Evolutionary conservation across 2,888 invertebrate species (phyloP).

Genomic region (Phyto melanocephala): DNA sequence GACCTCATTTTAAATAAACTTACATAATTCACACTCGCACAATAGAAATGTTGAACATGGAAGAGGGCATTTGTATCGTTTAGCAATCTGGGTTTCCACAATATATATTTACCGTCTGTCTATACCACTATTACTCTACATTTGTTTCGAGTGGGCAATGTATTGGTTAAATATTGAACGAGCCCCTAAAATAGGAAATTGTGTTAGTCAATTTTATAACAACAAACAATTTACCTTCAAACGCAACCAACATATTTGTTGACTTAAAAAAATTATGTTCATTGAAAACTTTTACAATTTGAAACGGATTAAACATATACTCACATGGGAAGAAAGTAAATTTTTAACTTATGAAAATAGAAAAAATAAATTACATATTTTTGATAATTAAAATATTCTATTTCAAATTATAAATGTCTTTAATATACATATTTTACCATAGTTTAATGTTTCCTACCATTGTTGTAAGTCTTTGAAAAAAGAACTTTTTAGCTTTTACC

Average conservation of each 20-base stretch:
- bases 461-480: conserved; percentile 6
- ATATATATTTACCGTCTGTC: conserved; percentile 13
- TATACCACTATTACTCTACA: conserved; percentile 23
- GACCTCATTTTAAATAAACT: conserved; percentile 44
- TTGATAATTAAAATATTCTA: background rate
- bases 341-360: too few species aligned
- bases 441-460: conserved; percentile 11
- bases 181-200: conserved; percentile 68
- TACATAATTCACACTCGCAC: conserved; percentile 38
- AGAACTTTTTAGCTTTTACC: conserved; percentile 20
- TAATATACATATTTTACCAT: conserved; percentile 21
- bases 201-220: conserved; percentile 59
- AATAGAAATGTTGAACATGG: conserved; percentile 26
- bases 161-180: conserved; percentile 59
- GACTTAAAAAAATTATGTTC: conserved; percentile 1
- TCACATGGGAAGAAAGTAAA: too few species aligned
- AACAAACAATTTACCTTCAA: conserved; percentile 62
- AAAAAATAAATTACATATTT: too few species aligned
- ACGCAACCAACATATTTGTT: background rate
- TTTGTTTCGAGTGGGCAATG: conserved; percentile 41
- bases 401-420: conserved; percentile 45
- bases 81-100: conserved; percentile 43
- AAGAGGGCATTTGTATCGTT: background rate
- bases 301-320: conserved; percentile 6
- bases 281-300: conserved; percentile 46